phyloP scores from a whole-genome alignment of 2,113 vertebrate genomes.

The Miniopterus natalensis region DNA sequence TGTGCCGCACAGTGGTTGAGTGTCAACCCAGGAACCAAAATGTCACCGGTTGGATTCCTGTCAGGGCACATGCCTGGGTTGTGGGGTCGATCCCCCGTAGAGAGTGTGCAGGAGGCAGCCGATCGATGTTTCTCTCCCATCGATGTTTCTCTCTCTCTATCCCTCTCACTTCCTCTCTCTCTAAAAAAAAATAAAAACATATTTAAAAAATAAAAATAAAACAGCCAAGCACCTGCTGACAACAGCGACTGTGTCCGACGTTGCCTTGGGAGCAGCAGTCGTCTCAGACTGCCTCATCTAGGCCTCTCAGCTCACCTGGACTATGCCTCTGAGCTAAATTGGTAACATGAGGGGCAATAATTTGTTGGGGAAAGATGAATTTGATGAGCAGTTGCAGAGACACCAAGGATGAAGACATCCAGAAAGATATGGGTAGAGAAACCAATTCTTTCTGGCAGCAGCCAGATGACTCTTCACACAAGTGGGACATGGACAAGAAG shows the following conservation, averaged over 20 bases:
- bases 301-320: background rate
- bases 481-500: conserved; percentile 91
- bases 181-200: no score
- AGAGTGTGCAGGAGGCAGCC: no score
- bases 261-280: background rate
- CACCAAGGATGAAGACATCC: conserved; percentile 63
- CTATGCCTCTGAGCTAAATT: conserved; percentile 81
- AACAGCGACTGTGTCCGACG: rapidly evolving
- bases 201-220: no score
- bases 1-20: no score
- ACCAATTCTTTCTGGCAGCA: conserved; percentile 91
- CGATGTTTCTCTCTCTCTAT: no score
- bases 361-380: conserved; percentile 90
- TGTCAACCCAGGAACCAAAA: no score
- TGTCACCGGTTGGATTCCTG: no score
- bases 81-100: no score
- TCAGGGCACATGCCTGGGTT: no score
- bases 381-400: conserved; percentile 93
- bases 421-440: conserved; percentile 81
- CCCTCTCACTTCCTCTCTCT: no score
- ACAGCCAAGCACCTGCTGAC: background rate
- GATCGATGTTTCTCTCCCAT: no score
- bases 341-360: conserved; percentile 58
- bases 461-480: conserved; percentile 94
- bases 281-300: background rate